Percentiles rank a stretch among this genome's conserved stretches.
Conservation (phyloP, 1,140 invertebrate species). For the Plutomurus gul region DNA sequence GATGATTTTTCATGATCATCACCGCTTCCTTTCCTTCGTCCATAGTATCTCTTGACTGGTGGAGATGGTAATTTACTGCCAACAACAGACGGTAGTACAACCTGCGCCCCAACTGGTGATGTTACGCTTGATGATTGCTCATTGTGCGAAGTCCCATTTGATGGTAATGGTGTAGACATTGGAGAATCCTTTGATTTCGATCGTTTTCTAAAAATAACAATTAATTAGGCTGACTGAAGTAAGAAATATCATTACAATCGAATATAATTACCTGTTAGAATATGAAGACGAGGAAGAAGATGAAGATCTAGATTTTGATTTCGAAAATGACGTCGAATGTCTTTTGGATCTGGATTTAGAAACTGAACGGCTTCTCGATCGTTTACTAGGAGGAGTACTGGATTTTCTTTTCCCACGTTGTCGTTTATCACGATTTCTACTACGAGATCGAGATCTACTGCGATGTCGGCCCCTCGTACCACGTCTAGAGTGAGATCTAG, state of each 20-base stretch:
- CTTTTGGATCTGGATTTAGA: constrained; percentile 2
- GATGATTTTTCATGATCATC: neutral
- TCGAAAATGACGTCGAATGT: neutral
- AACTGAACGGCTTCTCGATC: neutral
- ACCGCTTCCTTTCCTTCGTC: constrained; percentile 5
- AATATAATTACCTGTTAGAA: neutral
- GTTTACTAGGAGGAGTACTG: neutral
- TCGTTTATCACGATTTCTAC: neutral
- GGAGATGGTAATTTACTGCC: constrained; percentile 31
- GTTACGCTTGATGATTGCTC: neutral
- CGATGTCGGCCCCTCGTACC: neutral
- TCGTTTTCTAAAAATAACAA: neutral
- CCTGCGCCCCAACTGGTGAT: neutral
- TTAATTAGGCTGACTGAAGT: no score
- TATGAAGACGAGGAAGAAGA: neutral
- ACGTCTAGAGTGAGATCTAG: neutral
- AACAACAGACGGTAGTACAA: neutral
- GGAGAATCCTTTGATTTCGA: neutral
- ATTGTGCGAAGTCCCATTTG: neutral
- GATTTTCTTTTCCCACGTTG: neutral
- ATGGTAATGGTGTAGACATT: neutral
- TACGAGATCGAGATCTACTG: neutral
- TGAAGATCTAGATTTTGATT: neutral
- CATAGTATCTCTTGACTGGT: constrained; percentile 47
- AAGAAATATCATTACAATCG: no score